Base-by-base conservation (phyloP, 2,113 vertebrate species). In the Pollachius pollachius region DNA sequence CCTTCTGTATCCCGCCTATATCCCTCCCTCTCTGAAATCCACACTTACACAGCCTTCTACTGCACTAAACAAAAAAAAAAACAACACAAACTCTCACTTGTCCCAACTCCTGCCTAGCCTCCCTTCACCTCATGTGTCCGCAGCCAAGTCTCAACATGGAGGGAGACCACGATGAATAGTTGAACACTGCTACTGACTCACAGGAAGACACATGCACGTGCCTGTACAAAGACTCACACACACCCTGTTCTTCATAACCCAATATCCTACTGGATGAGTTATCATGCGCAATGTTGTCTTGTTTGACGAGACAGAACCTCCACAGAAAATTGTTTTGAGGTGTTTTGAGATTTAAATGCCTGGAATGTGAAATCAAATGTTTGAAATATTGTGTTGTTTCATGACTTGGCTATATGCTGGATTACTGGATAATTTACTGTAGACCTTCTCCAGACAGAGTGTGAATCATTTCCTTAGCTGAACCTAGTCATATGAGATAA, bases 381-480 rank as follows among this genome's bases (percentile, higher is more conserved):
- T 48, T 48, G 41, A 48, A 8, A 48, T 13, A 48, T 48, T 48
- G 41, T 48, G 41, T 48, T 1, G 41, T 48, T 48, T 48, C 12
- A 13, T 48, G 41, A 48, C 41, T 48, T 48, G 41, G 8, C 41
- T 48, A 2, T 48, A 11, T 48, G 41, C 7, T 12, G 19, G 58
- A 19, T 5, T 21, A 60, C n/a, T 19, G 56, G 21, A 8, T 5
- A n/a, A 52, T 64, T 41, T 59, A 18, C 1, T 5, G 19, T 13
- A n/a, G 57, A 4, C 0, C 48, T 3, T 27, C 21, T 48, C 5
- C 41, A 48, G 41, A 13, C 8, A 52, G 16, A 12, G 34, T 8
- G 48, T 85, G 85, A 88, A 80, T 87, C 79, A 90, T 72, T 76
- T 85, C 81, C 83, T 77, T 81, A 52, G 27, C 76, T 59, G 72